Conservation (phyloP, 2,888 invertebrate species). For the Lymantria dispar region DNA sequence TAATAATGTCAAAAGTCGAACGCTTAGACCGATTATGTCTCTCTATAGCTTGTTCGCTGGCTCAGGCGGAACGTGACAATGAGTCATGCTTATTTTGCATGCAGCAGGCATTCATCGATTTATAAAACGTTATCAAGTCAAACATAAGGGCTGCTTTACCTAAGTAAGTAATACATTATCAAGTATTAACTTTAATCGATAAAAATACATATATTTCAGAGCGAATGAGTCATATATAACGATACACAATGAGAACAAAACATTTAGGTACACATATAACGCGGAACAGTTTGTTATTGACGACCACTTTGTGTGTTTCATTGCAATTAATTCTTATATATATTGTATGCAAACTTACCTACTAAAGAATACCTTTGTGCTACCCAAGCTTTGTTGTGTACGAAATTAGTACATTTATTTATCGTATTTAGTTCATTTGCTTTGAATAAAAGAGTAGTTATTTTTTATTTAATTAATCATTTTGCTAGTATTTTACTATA, state of each 20-base stretch:
- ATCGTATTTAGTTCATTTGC: no score
- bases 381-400: background rate
- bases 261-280: background rate
- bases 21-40: no score
- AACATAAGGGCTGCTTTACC: background rate
- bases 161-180: background rate
- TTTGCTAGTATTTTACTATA: no score
- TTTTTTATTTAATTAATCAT: no score
- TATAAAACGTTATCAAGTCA: no score
- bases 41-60: no score
- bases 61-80: no score
- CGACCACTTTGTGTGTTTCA: background rate
- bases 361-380: background rate
- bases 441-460: no score
- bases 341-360: background rate
- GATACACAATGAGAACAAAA: background rate
- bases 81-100: no score
- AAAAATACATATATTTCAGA: background rate
- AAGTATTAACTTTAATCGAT: no score
- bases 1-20: no score
- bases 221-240: background rate
- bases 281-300: background rate
- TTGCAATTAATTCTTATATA: slow-evolving; percentile 1
- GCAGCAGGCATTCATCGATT: no score
- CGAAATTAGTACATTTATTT: background rate